Evolutionary conservation across 2,888 invertebrate genomes (phyloP), one percentile per base, ranked within the genome.

Genomic region (Orthosia gothica): DNA sequence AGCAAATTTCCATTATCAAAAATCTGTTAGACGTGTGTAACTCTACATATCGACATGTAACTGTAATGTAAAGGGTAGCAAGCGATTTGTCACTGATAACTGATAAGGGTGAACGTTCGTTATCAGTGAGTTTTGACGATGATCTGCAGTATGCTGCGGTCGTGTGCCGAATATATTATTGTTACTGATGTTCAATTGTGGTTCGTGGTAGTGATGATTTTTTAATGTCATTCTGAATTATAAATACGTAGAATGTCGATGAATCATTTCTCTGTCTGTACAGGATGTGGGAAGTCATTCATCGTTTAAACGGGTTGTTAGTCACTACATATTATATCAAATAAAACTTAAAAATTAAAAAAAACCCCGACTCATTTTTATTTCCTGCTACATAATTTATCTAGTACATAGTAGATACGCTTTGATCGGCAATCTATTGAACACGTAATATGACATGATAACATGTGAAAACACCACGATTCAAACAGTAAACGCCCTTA

Each of bases 11-110:
- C 23, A 3, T 9, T 5, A 57, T 5, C 15, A 23, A 55, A 15
- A 9, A 32, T 32, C 40, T 40, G 40, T 40, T 40, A 40, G 40
- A 40, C 40, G 40, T 40, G 9, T 40, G 9, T 40, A 40, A 40
- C 9, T 1, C 40, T n/a, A 9, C 5, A 47, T 26, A 55, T 54
- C 15, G 11, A 23, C 13, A 66, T 20, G 49, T 50, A 11, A 12
- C 18, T 26, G n/a, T 59, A 62, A 65, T 7, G 26, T 18, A 26
- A 5, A 16, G 63, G 72, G 70, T 32, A 54, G 40, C 50, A 12
- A 18, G 40, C 67, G 47, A 78, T 78, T 76, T 84, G 81, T 83
- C 76, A 84, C 59, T 49, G 82, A 67, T 77, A 57, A 26, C 57
- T 47, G 64, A 82, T 71, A 78, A 74, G 74, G 73, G 79, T 57